Conservation (phyloP, 2,797 vertebrate genomes). For the Pogoniulus pusillus region DNA sequence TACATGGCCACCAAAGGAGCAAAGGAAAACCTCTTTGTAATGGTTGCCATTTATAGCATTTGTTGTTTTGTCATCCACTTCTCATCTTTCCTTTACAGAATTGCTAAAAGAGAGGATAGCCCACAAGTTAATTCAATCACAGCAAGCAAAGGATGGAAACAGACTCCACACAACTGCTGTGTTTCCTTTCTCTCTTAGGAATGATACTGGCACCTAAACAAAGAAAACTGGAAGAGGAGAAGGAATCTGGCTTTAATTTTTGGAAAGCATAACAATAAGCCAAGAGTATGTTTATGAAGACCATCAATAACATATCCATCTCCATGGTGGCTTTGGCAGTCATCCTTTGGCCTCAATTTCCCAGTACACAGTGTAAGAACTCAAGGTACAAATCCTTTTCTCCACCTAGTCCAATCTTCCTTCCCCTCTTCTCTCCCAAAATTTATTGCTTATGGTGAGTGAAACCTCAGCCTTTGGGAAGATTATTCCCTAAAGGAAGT, state of each 20-base stretch:
- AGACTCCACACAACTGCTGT: neutral
- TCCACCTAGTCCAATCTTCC: neutral
- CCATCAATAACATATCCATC: conserved; percentile 8
- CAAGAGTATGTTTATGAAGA: neutral
- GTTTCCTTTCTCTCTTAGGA: conserved; percentile 16
- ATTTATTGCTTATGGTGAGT: neutral
- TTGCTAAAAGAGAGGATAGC: neutral
- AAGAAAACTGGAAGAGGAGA: conserved; percentile 15
- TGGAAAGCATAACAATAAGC: conserved; percentile 12
- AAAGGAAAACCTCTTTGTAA: conserved; percentile 2
- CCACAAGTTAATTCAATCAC: neutral
- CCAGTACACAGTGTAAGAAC: neutral
- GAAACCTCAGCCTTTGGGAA: neutral
- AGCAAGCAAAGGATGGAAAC: conserved; percentile 20
- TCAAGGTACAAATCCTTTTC: neutral
- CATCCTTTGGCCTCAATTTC: neutral
- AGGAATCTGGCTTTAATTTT: conserved; percentile 38
- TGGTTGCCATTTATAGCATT: neutral
- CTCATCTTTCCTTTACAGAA: neutral
- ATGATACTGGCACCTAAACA: neutral
- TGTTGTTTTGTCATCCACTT: neutral
- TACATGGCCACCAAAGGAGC: neutral
- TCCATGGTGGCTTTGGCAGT: neutral
- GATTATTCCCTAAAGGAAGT: neutral
- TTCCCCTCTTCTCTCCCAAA: neutral